A percentile compares a stretch with the other conserved stretches of the same genome.
These are phyloP conservation scores for Nixonia krombeini DNA, from an alignment of 1,140 invertebrate genomes.

Conservation along the genomic window DNA sequence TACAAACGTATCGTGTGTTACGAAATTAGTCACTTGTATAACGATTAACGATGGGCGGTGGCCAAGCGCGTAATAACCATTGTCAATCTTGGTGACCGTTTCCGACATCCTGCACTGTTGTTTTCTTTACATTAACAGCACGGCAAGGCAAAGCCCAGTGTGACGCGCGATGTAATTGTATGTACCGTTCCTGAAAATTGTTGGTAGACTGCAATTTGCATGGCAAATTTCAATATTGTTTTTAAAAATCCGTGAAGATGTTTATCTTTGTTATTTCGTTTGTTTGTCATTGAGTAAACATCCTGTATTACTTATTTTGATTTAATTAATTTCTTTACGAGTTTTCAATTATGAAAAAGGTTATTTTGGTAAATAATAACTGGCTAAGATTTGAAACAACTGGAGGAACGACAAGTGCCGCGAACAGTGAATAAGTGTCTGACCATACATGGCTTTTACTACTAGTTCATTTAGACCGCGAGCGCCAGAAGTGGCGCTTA, in stretches of 20 bases:
- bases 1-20: constrained; percentile 50
- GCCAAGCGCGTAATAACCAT: constrained; percentile 49
- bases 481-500: background rate
- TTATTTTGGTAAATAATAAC: background rate
- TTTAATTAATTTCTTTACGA: no score
- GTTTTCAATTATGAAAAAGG: background rate
- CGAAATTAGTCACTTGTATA: constrained; percentile 50
- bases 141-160: background rate
- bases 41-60: constrained; percentile 54
- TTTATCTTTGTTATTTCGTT: background rate
- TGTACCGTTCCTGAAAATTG: no score
- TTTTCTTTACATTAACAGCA: constrained; percentile 49
- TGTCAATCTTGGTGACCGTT: constrained; percentile 46
- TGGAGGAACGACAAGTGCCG: no score
- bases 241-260: background rate
- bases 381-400: background rate
- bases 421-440: no score
- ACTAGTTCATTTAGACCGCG: constrained; percentile 6
- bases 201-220: background rate
- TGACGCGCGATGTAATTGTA: no score
- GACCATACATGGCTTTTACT: constrained; percentile 15
- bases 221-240: no score
- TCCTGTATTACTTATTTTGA: no score
- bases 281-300: background rate
- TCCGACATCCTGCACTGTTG: constrained; percentile 41